Conservation (phyloP, 1,140 invertebrate species). For the Acromyrmex charruanus region DNA sequence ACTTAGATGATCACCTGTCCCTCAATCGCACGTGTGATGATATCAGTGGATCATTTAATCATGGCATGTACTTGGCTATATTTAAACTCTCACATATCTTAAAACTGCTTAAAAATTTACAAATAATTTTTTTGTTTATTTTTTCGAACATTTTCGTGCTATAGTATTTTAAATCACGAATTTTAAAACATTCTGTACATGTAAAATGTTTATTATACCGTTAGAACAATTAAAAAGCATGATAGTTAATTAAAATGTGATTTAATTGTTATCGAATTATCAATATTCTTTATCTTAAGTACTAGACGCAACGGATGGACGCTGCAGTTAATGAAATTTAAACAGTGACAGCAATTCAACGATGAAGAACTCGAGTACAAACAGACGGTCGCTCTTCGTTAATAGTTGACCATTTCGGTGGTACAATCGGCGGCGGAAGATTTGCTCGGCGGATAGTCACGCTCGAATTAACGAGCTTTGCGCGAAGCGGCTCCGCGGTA, state of each 20-base stretch:
- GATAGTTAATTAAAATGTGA: neutral
- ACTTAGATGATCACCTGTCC: too few relatives aligned
- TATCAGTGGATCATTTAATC: too few relatives aligned
- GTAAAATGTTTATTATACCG: neutral
- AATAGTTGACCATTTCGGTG: slow-evolving; percentile 72
- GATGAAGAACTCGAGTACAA: slow-evolving; percentile 43
- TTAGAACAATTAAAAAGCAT: neutral
- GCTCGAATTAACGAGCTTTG: slow-evolving; percentile 75
- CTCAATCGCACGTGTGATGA: too few relatives aligned
- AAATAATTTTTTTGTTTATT: too few relatives aligned
- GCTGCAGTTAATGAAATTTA: slow-evolving; percentile 23
- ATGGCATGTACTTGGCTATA: too few relatives aligned
- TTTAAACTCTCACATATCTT: too few relatives aligned
- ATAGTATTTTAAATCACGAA: too few relatives aligned
- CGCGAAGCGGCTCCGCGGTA: slow-evolving; percentile 55
- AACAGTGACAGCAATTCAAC: slow-evolving; percentile 29
- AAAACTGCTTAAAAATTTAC: too few relatives aligned
- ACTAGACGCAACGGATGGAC: neutral
- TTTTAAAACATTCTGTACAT: too few relatives aligned
- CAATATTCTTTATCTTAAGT: neutral
- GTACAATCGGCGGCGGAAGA: slow-evolving; percentile 64
- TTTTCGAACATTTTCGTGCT: too few relatives aligned
- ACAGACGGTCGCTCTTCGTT: slow-evolving; percentile 44
- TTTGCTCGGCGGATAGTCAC: slow-evolving; percentile 74
- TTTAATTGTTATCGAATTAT: neutral